Conservation (phyloP, 2,797 vertebrate genomes). For the Iguana delicatissima region DNA sequence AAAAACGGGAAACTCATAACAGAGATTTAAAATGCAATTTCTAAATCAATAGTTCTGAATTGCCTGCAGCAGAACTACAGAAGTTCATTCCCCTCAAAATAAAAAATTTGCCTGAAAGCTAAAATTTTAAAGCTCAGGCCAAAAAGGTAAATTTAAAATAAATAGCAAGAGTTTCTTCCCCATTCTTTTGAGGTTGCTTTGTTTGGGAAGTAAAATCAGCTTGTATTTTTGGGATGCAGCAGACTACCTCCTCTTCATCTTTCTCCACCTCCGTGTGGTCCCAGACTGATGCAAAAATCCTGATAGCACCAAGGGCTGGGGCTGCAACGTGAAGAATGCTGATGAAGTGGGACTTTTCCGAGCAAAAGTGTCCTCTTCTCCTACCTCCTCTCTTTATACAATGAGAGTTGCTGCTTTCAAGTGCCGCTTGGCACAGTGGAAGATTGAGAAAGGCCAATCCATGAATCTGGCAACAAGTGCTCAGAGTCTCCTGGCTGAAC, state of each 20-base stretch:
- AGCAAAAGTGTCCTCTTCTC: neutral
- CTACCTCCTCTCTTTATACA: neutral
- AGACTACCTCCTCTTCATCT: neutral
- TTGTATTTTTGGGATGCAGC: neutral
- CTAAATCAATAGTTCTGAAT: neutral
- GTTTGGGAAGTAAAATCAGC: neutral
- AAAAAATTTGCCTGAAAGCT: neutral
- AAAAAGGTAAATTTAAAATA: too few relatives aligned
- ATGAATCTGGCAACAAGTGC: neutral
- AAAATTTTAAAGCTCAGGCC: neutral
- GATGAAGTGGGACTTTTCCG: neutral
- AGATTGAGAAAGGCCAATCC: neutral
- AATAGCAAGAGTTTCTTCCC: too few relatives aligned
- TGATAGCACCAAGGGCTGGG: too few relatives aligned
- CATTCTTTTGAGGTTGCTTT: too few relatives aligned
- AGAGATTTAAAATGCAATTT: neutral
- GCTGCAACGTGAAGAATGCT: neutral
- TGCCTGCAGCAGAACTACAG: neutral
- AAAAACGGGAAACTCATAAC: neutral
- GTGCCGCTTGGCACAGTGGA: neutral
- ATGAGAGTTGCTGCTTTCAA: neutral
- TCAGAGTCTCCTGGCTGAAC: slow-evolving; percentile 31
- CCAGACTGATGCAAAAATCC: neutral
- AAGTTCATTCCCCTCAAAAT: too few relatives aligned
- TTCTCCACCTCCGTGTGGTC: neutral